Evolutionary conservation across 1,140 invertebrate species (phyloP).

Genomic region (Nasonia longicornis): DNA sequence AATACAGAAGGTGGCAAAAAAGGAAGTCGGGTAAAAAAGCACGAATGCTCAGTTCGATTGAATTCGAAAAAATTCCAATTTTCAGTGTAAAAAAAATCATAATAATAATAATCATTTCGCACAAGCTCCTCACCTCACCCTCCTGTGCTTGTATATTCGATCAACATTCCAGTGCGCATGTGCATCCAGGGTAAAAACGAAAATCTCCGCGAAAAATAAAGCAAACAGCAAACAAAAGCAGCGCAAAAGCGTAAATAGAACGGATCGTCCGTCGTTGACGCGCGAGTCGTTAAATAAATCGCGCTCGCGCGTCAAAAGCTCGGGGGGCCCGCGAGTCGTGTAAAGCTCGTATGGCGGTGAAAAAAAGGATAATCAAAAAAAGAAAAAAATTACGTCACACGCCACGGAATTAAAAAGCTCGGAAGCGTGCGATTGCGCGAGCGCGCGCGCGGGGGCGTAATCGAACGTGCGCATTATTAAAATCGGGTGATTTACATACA

Average conservation of each 20-base stretch:
- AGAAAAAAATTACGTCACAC: not conserved
- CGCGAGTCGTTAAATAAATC: slow-evolving; percentile 1
- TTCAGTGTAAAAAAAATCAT: no score
- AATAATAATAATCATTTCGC: not conserved
- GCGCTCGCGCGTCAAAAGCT: not conserved
- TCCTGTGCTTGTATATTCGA: no score
- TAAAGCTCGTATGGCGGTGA: not conserved
- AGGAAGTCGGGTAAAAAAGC: no score
- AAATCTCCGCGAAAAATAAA: no score
- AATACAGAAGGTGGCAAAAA: no score
- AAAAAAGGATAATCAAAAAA: not conserved
- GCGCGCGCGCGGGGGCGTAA: not conserved
- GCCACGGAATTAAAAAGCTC: not conserved
- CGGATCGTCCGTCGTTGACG: slow-evolving; percentile 8
- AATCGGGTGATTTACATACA: slow-evolving; percentile 27
- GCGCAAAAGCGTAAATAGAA: slow-evolving; percentile 13
- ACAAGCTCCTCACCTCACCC: no score
- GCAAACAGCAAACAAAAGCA: not conserved
- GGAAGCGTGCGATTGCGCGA: not conserved
- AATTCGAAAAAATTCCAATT: no score
- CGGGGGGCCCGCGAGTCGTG: not conserved
- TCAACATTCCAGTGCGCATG: no score
- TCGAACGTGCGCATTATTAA: slow-evolving; percentile 31
- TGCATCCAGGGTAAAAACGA: no score
- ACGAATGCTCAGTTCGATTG: no score